Evolutionary conservation across 2,113 vertebrate species (phyloP).

Genomic region (Rhegmatorhina hoffmannsi): DNA sequence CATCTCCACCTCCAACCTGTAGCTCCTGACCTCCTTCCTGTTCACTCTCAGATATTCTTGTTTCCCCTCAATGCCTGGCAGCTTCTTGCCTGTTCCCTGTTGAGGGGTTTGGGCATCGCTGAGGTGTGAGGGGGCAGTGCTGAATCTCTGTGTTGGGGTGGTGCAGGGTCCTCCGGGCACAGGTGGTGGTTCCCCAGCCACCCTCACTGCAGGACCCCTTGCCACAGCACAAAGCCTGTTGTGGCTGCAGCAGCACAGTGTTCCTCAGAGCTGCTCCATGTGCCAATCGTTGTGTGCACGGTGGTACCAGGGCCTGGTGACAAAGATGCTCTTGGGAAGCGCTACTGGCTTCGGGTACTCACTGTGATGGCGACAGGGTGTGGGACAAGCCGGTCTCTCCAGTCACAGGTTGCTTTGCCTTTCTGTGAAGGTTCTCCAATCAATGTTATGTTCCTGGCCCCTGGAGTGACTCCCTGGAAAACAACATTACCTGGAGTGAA

Average conservation of each 20-base stretch:
- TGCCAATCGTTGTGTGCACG: not conserved
- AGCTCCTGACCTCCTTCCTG: not conserved
- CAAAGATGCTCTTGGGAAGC: not conserved
- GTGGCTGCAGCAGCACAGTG: not conserved
- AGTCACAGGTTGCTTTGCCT: not conserved
- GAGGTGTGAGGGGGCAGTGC: not conserved
- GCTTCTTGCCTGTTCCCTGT: not conserved
- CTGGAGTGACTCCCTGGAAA: constrained; percentile 93
- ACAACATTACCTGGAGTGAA: constrained; percentile 89
- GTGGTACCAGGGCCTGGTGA: not conserved
- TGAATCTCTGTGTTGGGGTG: not conserved
- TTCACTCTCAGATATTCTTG: not conserved
- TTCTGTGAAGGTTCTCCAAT: constrained; percentile 79
- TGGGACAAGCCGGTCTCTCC: not conserved
- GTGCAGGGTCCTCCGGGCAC: not conserved
- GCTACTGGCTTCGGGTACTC: fast-evolving
- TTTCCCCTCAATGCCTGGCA: not conserved
- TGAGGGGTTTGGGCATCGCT: not conserved
- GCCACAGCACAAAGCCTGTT: not conserved
- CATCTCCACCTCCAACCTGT: not conserved
- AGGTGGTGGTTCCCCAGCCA: not conserved
- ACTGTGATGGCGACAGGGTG: not conserved
- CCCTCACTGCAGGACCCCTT: not conserved
- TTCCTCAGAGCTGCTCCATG: fast-evolving
- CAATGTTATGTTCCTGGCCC: constrained; percentile 88